These are phyloP conservation scores for Sternarchorhynchus goeldii DNA, from an alignment of 2,797 vertebrate genomes.

Conservation along the genomic window DNA sequence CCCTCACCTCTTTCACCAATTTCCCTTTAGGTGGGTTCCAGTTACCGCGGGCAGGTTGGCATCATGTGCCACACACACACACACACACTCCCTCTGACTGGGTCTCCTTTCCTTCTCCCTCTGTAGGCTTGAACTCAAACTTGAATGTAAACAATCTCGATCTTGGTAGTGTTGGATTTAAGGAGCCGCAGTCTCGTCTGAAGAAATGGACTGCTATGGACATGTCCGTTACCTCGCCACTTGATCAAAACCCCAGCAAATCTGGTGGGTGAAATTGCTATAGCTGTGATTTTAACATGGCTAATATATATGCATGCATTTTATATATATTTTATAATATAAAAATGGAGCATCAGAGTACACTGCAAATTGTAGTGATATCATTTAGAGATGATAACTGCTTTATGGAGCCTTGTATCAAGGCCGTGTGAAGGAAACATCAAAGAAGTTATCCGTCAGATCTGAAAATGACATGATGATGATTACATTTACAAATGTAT, in stretches of 20 bases:
- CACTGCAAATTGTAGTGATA: background rate
- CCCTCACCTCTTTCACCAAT: slow-evolving; percentile 88
- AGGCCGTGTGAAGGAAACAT: too few species aligned
- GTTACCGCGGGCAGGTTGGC: background rate
- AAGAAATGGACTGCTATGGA: slow-evolving; percentile 97
- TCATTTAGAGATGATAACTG: too few species aligned
- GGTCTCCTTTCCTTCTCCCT: background rate
- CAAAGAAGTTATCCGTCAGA: too few species aligned
- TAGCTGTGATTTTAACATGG: slow-evolving; percentile 19
- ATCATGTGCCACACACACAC: background rate
- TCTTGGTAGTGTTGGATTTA: slow-evolving; percentile 86
- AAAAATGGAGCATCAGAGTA: too few species aligned
- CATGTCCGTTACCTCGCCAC: slow-evolving; percentile 84
- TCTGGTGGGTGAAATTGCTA: slow-evolving; percentile 76
- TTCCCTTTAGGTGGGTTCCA: slow-evolving; percentile 91
- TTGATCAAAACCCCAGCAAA: slow-evolving; percentile 98
- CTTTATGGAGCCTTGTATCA: too few species aligned
- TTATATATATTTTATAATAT: too few species aligned
- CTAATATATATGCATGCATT: too few species aligned
- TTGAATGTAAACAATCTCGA: slow-evolving; percentile 96
- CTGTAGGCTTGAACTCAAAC: slow-evolving; percentile 92
- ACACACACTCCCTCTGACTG: background rate
- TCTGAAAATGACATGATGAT: too few species aligned
- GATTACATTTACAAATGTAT: too few species aligned
- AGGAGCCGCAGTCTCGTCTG: slow-evolving; percentile 96